Evolutionary conservation across 2,888 invertebrate species (phyloP), one percentile per base, ranked within the genome.

Genomic region (Cephalotes varians): DNA sequence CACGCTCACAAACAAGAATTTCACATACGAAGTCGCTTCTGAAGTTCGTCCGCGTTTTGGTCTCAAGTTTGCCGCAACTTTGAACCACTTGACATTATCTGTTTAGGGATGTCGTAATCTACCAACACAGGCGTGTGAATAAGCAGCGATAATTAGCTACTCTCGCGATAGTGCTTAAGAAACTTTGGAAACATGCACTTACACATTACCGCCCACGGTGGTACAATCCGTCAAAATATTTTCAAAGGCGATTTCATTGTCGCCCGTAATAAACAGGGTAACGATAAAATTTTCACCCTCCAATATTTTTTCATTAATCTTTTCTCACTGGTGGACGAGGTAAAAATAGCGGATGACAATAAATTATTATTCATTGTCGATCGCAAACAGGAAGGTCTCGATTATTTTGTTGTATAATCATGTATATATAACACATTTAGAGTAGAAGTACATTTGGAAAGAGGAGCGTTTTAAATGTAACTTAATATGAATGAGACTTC

Each of bases 81-180:
- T 10, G 40, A 54, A 60, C 80, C 72, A 67, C 56, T 74, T 69
- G 81, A 81, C 83, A 83, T 65, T 83, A 67, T 73, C 73, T 65
- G 74, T 83, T 81, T 83, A 81, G 60, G 72, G 49, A 21, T 60
- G 67, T 81, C 73, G 73, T 83, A 81, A 83, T 81, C 69, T 44
- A 74, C 74, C 73, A 74, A 83, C 79, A 83, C 79, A 62, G 47
- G 49, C 58, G 73, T 74, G 67, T 73, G 67, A 71, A 81, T 81
- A 65, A 80, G 21, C 47, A 64, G 44, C 77, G 67, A 76, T 62
- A 72, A 82, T 83, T 87, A 84, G 79, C 65, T 60, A 86, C 79
- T 77, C 81, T 82, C 47, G 44, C 44, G 56, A 77, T 47, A 79
- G 69, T 69, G 56, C 56, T 79, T 79, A 47, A 79, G 71, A 69